These are phyloP conservation scores for Venusia cambrica DNA, from an alignment of 2,888 invertebrate species.

Conservation along the genomic window DNA sequence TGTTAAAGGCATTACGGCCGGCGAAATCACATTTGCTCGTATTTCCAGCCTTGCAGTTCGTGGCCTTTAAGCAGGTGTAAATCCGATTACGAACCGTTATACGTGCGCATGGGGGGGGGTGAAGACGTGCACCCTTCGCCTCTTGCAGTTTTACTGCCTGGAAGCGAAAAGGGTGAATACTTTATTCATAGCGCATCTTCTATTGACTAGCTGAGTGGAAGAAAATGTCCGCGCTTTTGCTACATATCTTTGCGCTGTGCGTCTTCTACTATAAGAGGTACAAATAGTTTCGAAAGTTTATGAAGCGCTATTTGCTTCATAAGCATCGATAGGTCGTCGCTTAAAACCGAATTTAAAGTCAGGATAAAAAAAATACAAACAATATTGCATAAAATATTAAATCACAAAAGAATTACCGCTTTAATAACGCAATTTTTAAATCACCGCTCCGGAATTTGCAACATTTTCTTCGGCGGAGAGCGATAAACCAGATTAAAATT, in stretches of 20 bases:
- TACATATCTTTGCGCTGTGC: too few relatives aligned
- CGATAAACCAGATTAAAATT: slow-evolving; percentile 67
- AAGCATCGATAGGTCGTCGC: too few relatives aligned
- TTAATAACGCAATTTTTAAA: slow-evolving; percentile 36
- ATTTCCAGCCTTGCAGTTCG: slow-evolving; percentile 14
- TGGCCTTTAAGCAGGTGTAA: slow-evolving; percentile 18
- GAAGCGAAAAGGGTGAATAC: slow-evolving; percentile 3
- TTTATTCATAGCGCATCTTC: slow-evolving; percentile 2
- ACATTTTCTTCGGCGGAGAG: slow-evolving; percentile 34
- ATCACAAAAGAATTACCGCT: slow-evolving; percentile 28
- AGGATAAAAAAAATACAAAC: too few relatives aligned
- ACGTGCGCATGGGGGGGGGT: slow-evolving; percentile 22
- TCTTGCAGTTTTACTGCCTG: slow-evolving; percentile 12
- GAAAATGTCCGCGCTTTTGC: too few relatives aligned
- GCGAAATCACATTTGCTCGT: slow-evolving; percentile 9
- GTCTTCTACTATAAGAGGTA: too few relatives aligned
- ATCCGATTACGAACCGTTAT: slow-evolving; percentile 25
- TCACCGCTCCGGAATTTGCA: slow-evolving; percentile 31
- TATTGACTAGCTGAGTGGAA: background rate
- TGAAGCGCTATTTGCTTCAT: too few relatives aligned
- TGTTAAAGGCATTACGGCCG: slow-evolving; percentile 5
- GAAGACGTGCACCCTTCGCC: slow-evolving; percentile 20
- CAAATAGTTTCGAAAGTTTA: too few relatives aligned
- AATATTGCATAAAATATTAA: slow-evolving; percentile 1
- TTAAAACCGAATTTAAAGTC: too few relatives aligned